Conservation (phyloP, 2,888 invertebrate species). For the Sturmia bella region DNA sequence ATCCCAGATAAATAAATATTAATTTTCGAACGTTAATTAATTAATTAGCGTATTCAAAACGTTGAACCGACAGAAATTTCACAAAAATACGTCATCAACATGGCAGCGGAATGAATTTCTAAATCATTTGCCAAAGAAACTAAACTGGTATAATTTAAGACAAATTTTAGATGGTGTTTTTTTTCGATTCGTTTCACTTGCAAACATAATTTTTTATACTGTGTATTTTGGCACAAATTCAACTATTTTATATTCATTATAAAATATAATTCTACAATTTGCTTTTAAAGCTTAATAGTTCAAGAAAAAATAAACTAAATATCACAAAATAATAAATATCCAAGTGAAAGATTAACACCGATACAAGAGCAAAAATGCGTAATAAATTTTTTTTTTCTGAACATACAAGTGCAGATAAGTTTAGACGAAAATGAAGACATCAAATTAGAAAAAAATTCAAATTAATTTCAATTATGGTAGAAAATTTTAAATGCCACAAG, state of each 20-base stretch:
- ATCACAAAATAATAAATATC: conserved; percentile 22
- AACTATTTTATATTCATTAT: conserved; percentile 49
- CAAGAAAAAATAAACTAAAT: not conserved
- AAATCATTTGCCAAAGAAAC: not conserved
- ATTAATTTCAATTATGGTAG: too few species aligned
- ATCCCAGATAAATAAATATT: conserved; percentile 22
- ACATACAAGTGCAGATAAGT: too few species aligned
- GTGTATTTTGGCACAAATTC: conserved; percentile 50
- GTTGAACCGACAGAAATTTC: not conserved
- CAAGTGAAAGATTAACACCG: conserved; percentile 51
- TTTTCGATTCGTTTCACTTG: conserved; percentile 8
- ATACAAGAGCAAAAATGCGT: conserved; percentile 10
- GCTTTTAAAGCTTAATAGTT: conserved; percentile 44
- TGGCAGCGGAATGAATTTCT: conserved; percentile 8
- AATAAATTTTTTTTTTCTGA: conserved; percentile 38
- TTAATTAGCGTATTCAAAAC: conserved; percentile 59
- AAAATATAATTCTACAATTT: conserved; percentile 51
- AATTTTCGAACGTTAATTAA: conserved; percentile 47
- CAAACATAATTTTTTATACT: conserved; percentile 22
- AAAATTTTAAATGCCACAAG: too few species aligned
- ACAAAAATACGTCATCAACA: conserved; percentile 45
- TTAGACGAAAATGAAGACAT: too few species aligned
- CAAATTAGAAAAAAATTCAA: too few species aligned
- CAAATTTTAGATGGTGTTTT: not conserved
- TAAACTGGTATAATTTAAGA: conserved; percentile 1